Base-by-base conservation (phyloP, 2,888 invertebrate genomes). In the Mesorhabditis sp. region DNA sequence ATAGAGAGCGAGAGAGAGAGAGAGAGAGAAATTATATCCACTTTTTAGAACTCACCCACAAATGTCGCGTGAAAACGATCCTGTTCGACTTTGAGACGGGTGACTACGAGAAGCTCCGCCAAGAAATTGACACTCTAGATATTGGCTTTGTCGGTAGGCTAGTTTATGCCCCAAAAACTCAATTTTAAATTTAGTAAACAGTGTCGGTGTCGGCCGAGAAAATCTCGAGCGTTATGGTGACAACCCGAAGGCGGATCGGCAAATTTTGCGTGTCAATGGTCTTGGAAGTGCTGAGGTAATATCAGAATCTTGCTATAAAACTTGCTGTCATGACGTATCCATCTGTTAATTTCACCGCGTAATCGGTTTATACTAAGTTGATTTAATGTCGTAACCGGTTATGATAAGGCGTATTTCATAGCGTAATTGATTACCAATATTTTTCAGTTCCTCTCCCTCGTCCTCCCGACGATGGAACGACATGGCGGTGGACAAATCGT, bases 401-500 rank as follows among this genome's bases (percentile, higher is more conserved):
- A 41, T 41, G 58, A 2, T 42, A 28, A 28, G 13, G 3, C 3
- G 3, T 67, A 67, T 28, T 13, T 15, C n/a, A 7, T 65, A 4
- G 1, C 28, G 13, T 10, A 64, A 62, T 41, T 2, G n/a, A 7
- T 13, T 4, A 15, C 10, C 45, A 6, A 4, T 66, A 4, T 42
- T 70, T 67, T 79, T 66, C 68, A 82, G 77, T 83, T 83, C 69
- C 72, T 83, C 5, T 81, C 84, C 5, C 71, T 75, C 50, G 79
- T 84, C 5, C 74, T 84, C 42, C 80, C 81, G 5, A 74, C 82
- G 41, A 84, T 84, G 81, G 84, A 84, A 67, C 71, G 76, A 42
- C 72, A 77, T 45, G 84, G 84, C 4, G 84, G 84, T 15, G 84
- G 84, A 41, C 82, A 82, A 68, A 82, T 84, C 64, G 82, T 84